Conservation (phyloP, 1,140 invertebrate species). For the Dinothrombium tinctorium region DNA sequence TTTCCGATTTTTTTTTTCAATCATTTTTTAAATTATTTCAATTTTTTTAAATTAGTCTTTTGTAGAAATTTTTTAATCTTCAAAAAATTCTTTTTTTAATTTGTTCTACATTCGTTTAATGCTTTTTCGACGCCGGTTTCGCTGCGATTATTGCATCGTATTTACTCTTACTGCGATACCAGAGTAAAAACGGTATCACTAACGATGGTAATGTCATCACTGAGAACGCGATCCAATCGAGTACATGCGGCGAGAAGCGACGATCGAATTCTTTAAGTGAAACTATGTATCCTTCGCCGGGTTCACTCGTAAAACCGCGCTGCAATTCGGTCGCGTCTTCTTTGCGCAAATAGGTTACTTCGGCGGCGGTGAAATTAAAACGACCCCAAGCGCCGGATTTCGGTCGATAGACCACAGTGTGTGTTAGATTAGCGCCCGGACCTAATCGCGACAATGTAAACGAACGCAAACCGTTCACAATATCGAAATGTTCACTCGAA, state of each 20-base stretch:
- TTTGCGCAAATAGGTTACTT: conserved; percentile 59
- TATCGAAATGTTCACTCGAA: conserved; percentile 59
- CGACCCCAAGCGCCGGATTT: conserved; percentile 43
- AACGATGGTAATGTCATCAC: conserved; percentile 85
- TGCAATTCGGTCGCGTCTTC: conserved; percentile 26
- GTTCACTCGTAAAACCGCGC: conserved; percentile 70
- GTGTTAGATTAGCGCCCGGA: conserved; percentile 73
- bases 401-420: conserved; percentile 73
- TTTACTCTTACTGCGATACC: conserved; percentile 82
- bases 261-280: conserved; percentile 88
- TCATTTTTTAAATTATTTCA: too few species aligned
- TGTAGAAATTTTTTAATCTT: too few species aligned
- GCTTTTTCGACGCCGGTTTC: not conserved
- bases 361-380: conserved; percentile 89
- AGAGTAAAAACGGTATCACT: conserved; percentile 75
- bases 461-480: conserved; percentile 56
- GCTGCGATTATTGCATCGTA: conserved; percentile 45
- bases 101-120: too few species aligned
- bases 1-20: too few species aligned
- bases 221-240: conserved; percentile 88
- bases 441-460: conserved; percentile 66
- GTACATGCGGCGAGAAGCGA: conserved; percentile 87
- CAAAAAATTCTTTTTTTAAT: too few species aligned
- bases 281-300: conserved; percentile 85
- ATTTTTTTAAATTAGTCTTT: too few species aligned